Evolutionary conservation across 2,888 invertebrate genomes (phyloP).

Genomic region (Pristionchus mayeri): DNA sequence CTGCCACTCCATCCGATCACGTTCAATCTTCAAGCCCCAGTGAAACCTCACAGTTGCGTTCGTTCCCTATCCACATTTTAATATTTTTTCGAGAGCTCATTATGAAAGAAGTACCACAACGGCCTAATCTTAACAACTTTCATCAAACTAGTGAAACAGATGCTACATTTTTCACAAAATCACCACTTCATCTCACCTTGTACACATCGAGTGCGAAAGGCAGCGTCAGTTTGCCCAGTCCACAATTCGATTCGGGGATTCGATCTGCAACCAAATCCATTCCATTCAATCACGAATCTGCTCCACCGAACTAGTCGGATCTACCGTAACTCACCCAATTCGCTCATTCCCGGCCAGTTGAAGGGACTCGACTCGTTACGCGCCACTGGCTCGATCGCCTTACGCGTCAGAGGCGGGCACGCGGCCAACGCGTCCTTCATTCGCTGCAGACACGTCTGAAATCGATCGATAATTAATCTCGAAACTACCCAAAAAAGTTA

Average conservation of each 20-base stretch:
- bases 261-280: background rate
- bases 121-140: too few relatives aligned
- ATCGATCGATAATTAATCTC: background rate
- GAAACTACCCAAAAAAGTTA: too few relatives aligned
- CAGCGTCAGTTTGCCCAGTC: conserved; percentile 7
- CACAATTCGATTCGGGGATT: background rate
- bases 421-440: background rate
- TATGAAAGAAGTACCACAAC: too few relatives aligned
- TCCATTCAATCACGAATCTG: background rate
- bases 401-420: conserved; percentile 52
- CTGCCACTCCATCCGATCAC: too few relatives aligned
- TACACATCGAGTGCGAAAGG: conserved; percentile 37
- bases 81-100: too few relatives aligned
- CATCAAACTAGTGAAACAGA: too few relatives aligned
- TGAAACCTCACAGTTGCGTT: too few relatives aligned
- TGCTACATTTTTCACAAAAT: too few relatives aligned
- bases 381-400: conserved; percentile 58
- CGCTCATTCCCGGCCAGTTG: conserved; percentile 56
- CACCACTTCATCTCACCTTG: background rate
- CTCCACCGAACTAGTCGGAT: background rate
- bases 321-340: conserved; percentile 53
- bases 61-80: too few relatives aligned
- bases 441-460: background rate
- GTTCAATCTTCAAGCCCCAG: too few relatives aligned
- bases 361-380: conserved; percentile 55